Base-by-base conservation (phyloP, 2,113 vertebrate species). In the Nothobranchius furzeri region DNA sequence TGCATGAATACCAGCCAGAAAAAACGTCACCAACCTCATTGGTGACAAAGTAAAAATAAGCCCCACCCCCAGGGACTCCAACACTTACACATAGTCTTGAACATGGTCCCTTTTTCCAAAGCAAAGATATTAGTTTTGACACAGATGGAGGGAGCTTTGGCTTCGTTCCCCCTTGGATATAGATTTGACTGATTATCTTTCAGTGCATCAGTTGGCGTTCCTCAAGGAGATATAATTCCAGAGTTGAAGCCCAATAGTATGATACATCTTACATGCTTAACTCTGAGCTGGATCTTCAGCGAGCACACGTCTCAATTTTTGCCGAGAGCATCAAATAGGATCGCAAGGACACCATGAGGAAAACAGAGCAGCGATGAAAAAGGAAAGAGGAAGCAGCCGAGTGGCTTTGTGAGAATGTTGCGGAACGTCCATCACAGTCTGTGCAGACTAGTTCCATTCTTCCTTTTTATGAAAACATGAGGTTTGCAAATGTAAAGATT, bases 141-240 rank as follows among this genome's bases (percentile, higher is more conserved):
- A 74, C 73, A 81, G 70, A 81, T 75, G 70, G 80, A 68, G 68
- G 54, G 78, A 66, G 68, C 77, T 84, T 79, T 78, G 83, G 81
- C 75, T 82, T 85, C 81, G 80, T 58, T 82, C 80, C 65, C 79
- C 57, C 35, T 53, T 86, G 76, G 82, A 83, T 82, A 85, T 81
- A 78, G 72, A 80, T 78, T 85, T 85, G 75, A 80, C 77, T 85
- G 86, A 88, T 86, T 88, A 85, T 83, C 82, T 86, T 81, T 82
- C 77, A 88, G 85, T 69, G 75, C 81, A 89, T 89, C 81, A 82
- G 76, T 85, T 79, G 70, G 83, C 65, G n/a, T 78, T 79, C 83
- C 69, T 7, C 81, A 79, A 87, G 73, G 73, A 85, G 71, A 81
- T 83, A 84, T 86, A 81, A 82, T 78, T 82, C 69, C 75, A 61